A percentile compares a stretch with the other conserved stretches of the same genome.
These are phyloP conservation scores for Otis tarda DNA, from an alignment of 2,113 vertebrate species.

Conservation along the genomic window DNA sequence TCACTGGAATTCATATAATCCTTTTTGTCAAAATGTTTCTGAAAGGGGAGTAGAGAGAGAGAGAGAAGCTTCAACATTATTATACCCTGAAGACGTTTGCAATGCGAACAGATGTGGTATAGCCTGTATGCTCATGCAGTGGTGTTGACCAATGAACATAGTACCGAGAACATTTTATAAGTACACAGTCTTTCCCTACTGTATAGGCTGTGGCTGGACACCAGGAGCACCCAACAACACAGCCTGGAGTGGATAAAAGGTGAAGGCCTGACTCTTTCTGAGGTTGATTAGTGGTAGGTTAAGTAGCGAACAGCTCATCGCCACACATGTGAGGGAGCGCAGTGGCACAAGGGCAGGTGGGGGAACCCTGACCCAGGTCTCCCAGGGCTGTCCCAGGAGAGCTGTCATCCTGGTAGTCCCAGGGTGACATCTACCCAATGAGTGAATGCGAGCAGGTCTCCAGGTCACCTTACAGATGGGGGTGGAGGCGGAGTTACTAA, in stretches of 20 bases:
- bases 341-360: rapidly evolving
- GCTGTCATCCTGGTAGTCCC: background rate
- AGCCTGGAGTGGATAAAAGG: rapidly evolving
- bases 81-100: background rate
- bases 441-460: background rate
- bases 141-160: rapidly evolving
- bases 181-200: background rate
- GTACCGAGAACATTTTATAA: rapidly evolving
- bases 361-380: rapidly evolving
- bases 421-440: no score
- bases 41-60: background rate
- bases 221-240: background rate
- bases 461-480: background rate
- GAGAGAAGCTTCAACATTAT: background rate
- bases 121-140: rapidly evolving
- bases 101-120: rapidly evolving
- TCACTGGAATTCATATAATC: background rate
- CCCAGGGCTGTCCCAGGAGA: background rate
- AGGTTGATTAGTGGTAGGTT: background rate
- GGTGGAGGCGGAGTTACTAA: background rate
- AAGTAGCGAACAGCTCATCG: rapidly evolving
- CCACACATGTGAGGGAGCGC: rapidly evolving
- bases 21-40: background rate
- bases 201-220: background rate
- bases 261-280: background rate